phyloP scores from a whole-genome alignment of 2,888 invertebrate genomes.

The Amaurobius ferox region DNA sequence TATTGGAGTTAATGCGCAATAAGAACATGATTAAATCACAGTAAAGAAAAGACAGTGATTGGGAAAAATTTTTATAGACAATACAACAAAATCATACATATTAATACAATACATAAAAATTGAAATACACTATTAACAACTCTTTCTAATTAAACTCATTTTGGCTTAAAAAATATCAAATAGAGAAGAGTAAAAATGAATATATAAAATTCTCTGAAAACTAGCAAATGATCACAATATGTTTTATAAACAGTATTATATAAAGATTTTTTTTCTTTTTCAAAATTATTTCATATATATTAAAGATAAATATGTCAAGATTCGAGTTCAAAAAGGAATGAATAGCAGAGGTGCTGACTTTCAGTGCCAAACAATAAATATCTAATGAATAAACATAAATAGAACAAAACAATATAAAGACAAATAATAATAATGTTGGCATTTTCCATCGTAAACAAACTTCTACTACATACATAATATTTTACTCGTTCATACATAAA shows the following conservation, averaged over 20 bases:
- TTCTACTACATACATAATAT: too few relatives aligned
- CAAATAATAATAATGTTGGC: too few relatives aligned
- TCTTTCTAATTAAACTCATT: constrained; percentile 2
- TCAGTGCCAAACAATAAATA: not conserved
- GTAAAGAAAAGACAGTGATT: too few relatives aligned
- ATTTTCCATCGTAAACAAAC: too few relatives aligned
- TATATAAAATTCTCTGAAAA: constrained; percentile 16
- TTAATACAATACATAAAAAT: constrained; percentile 4
- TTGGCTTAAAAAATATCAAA: constrained; percentile 9
- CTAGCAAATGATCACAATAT: constrained; percentile 6
- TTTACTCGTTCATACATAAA: too few relatives aligned
- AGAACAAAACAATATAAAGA: too few relatives aligned
- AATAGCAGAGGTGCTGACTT: constrained; percentile 1
- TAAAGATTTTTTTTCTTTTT: not conserved
- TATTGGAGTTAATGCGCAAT: too few relatives aligned
- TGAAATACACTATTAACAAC: not conserved
- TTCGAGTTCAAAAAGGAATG: constrained; percentile 10
- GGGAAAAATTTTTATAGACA: constrained; percentile 10
- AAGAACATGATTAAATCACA: too few relatives aligned
- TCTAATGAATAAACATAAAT: too few relatives aligned
- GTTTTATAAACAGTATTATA: constrained; percentile 5
- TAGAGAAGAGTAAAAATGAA: constrained; percentile 14
- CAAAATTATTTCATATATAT: not conserved
- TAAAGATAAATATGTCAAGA: not conserved
- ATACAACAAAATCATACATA: constrained; percentile 11